These are phyloP conservation scores for Prolemur simus DNA, from an alignment of 2,113 vertebrate species.

Conservation along the genomic window DNA sequence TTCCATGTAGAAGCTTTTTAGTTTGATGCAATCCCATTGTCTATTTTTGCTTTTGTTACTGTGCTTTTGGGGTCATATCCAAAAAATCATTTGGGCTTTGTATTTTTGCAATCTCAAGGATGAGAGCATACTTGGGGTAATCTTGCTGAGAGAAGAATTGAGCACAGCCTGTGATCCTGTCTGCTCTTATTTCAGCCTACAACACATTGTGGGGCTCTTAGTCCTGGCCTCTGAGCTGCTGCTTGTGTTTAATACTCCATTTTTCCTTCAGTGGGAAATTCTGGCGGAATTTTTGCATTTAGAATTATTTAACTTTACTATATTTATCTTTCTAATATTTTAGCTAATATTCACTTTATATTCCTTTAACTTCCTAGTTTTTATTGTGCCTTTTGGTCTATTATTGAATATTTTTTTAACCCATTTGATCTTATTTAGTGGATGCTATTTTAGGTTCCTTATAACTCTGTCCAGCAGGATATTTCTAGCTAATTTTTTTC, in stretches of 20 bases:
- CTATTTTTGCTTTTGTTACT: background rate
- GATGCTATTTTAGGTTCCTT: background rate
- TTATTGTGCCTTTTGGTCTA: background rate
- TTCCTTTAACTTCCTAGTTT: background rate
- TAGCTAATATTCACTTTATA: background rate
- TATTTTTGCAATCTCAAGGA: background rate
- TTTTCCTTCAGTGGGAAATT: background rate
- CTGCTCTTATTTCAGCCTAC: background rate
- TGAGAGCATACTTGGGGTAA: background rate
- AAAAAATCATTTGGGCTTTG: background rate
- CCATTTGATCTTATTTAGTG: constrained; percentile 24
- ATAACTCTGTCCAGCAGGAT: background rate
- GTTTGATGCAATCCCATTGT: background rate
- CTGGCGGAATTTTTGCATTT: background rate
- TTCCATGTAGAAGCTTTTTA: background rate
- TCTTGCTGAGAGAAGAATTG: background rate
- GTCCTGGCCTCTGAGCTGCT: background rate
- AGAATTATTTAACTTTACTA: background rate
- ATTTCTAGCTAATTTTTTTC: constrained; percentile 29
- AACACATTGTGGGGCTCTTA: too few species aligned
- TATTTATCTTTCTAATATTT: background rate
- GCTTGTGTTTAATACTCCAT: background rate
- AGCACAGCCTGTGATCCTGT: background rate
- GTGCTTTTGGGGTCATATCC: background rate
- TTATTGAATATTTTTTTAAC: background rate